phyloP scores from a whole-genome alignment of 2,113 vertebrate genomes.

The Carollia perspicillata region DNA sequence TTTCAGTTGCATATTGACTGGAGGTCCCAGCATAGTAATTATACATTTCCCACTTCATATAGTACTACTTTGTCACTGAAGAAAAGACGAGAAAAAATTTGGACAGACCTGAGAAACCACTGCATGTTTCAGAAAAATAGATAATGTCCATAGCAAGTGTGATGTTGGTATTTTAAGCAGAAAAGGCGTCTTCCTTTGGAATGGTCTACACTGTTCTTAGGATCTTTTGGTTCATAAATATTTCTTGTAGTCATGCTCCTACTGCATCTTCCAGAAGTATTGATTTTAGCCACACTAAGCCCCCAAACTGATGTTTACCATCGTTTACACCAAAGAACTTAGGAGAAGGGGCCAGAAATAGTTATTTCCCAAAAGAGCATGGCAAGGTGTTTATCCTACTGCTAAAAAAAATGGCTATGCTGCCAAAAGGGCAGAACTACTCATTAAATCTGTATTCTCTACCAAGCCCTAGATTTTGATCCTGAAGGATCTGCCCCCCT shows the following conservation, averaged over 20 bases:
- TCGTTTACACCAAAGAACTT: neutral
- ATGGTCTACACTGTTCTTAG: neutral
- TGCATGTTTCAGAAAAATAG: neutral
- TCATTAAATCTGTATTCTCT: neutral
- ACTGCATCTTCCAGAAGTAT: conserved; percentile 10
- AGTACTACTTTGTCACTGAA: conserved; percentile 1
- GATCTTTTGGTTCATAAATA: conserved; percentile 3
- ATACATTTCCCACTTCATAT: conserved; percentile 48
- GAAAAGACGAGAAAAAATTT: neutral
- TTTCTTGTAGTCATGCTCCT: neutral
- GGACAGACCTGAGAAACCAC: neutral
- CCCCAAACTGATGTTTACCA: neutral
- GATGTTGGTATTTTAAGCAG: neutral
- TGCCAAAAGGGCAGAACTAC: neutral
- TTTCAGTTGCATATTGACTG: conserved; percentile 52
- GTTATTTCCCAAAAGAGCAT: neutral
- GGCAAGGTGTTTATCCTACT: neutral
- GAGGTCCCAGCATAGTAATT: conserved; percentile 19
- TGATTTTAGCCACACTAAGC: neutral
- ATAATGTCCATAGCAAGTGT: neutral
- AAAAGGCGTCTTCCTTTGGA: neutral
- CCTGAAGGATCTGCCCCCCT: neutral
- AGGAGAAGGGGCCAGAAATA: neutral
- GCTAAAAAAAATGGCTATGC: neutral
- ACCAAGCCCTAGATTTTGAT: conserved; percentile 6